A percentile compares a stretch with the other conserved stretches of the same genome.
Conservation (phyloP, 2,113 vertebrate genomes). For the Aplodontia rufa region DNA sequence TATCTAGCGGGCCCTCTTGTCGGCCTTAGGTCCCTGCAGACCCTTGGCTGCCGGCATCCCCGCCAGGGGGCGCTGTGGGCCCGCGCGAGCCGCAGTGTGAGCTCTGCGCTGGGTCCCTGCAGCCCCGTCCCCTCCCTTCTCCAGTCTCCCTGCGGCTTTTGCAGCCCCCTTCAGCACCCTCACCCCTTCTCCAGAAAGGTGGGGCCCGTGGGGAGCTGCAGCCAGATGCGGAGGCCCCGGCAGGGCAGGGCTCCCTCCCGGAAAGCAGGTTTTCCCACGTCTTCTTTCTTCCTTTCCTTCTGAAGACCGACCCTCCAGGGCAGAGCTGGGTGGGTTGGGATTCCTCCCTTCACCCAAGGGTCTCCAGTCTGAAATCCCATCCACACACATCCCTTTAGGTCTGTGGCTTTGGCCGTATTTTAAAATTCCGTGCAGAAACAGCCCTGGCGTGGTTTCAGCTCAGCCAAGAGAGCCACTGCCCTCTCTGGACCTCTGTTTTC, state of each 20-base stretch:
- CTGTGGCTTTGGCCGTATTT: background rate
- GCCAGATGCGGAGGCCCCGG: background rate
- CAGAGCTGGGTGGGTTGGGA: background rate
- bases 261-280: background rate
- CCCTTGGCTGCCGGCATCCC: background rate
- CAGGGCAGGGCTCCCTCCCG: background rate
- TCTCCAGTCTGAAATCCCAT: fast-evolving
- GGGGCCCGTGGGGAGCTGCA: background rate
- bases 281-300: background rate
- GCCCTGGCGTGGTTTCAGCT: background rate
- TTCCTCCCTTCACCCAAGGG: background rate
- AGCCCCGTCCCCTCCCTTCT: background rate
- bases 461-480: background rate
- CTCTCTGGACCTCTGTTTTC: background rate
- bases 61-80: slow-evolving; percentile 69
- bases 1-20: background rate
- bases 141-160: background rate
- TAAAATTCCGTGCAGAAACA: background rate
- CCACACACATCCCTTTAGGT: background rate
- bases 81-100: fast-evolving
- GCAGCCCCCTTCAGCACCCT: background rate
- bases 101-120: background rate
- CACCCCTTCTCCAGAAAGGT: background rate
- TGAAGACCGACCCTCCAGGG: background rate
- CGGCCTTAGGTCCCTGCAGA: background rate